Evolutionary conservation across 2,113 vertebrate genomes (phyloP).

Genomic region (Forbesichthys agassizii): DNA sequence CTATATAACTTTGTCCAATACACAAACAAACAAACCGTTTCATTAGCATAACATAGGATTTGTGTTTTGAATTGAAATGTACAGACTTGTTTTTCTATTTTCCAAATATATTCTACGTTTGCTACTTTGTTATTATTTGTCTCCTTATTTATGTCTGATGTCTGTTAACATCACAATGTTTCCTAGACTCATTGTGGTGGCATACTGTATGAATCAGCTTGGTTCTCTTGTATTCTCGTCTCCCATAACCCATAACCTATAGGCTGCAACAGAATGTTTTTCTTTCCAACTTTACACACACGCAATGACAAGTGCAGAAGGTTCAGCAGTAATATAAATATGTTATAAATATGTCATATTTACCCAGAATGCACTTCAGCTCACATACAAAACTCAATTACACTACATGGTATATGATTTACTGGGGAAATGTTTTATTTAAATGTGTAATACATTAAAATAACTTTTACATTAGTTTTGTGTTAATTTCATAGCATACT

Average conservation of each 20-base stretch:
- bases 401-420: not conserved
- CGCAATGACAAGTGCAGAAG: not conserved
- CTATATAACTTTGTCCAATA: too few species aligned
- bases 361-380: not conserved
- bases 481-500: not conserved
- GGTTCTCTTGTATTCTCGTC: not conserved
- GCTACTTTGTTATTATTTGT: not conserved
- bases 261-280: not conserved
- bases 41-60: not conserved
- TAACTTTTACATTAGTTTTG: not conserved
- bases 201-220: not conserved
- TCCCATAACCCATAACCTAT: not conserved
- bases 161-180: not conserved
- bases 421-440: too few species aligned
- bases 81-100: not conserved
- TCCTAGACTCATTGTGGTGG: conserved; percentile 1
- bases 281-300: not conserved
- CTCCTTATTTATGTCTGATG: not conserved
- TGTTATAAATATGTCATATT: not conserved
- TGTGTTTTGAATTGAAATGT: not conserved
- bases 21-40: too few species aligned
- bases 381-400: not conserved
- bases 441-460: too few species aligned
- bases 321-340: not conserved
- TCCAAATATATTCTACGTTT: not conserved